These are phyloP conservation scores for Cinclus mexicanus DNA, from an alignment of 2,113 vertebrate genomes.

Conservation along the genomic window DNA sequence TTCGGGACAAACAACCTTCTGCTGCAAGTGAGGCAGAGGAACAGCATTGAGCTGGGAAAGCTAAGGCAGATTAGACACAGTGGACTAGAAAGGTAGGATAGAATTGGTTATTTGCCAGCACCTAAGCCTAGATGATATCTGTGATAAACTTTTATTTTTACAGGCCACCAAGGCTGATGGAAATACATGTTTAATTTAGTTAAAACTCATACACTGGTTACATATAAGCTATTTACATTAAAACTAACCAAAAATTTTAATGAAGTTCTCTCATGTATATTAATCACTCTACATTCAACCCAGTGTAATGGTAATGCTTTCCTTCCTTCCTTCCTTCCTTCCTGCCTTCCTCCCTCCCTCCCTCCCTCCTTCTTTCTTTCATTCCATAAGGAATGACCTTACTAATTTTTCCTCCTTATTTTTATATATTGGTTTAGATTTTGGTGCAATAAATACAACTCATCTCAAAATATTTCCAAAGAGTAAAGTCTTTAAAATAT, in stretches of 20 bases:
- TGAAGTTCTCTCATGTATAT: not conserved
- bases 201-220: not conserved
- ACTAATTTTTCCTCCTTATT: not conserved
- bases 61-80: not conserved
- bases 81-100: not conserved
- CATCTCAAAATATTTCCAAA: not conserved
- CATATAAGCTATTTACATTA: not conserved
- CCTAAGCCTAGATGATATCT: not conserved
- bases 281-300: not conserved
- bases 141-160: not conserved
- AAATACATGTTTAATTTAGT: not conserved
- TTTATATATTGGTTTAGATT: not conserved
- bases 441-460: not conserved
- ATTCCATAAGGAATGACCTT: not conserved
- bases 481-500: not conserved
- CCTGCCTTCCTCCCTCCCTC: not conserved
- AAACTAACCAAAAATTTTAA: not conserved
- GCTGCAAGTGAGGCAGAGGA: not conserved
- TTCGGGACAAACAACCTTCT: not conserved
- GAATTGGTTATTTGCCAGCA: not conserved
- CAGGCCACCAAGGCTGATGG: not conserved
- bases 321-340: too few species aligned
- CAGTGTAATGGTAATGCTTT: accelerated
- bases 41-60: not conserved
- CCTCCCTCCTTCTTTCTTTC: too few species aligned